phyloP scores from a whole-genome alignment of 2,888 invertebrate species.

The Allophyes oxyacanthae region DNA sequence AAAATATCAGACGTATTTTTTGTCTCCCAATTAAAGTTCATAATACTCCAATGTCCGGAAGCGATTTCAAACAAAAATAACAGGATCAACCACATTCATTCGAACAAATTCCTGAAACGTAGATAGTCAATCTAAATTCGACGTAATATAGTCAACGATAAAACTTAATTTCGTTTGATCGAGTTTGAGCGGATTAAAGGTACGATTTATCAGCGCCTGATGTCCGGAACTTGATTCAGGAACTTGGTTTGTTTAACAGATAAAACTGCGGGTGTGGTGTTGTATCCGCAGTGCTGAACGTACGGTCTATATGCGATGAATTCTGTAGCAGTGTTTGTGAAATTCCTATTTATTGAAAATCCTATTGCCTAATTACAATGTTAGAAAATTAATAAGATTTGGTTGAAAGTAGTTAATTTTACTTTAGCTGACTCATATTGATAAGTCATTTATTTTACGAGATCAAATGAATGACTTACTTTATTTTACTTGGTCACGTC shows the following conservation, averaged over 20 bases:
- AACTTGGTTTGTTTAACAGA: constrained; percentile 69
- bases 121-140: constrained; percentile 27
- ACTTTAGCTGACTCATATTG: no score
- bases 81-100: constrained; percentile 32
- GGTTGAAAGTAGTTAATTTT: no score
- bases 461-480: no score
- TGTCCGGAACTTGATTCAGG: constrained; percentile 59
- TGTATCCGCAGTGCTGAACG: constrained; percentile 57
- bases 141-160: constrained; percentile 28
- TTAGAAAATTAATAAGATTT: no score
- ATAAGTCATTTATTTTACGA: no score
- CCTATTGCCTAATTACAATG: no score
- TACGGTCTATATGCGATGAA: constrained; percentile 55
- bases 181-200: constrained; percentile 45
- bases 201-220: constrained; percentile 55
- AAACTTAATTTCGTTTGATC: constrained; percentile 46
- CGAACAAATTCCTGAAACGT: constrained; percentile 13
- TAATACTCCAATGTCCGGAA: constrained; percentile 11
- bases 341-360: no score
- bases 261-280: constrained; percentile 61
- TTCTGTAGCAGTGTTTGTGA: constrained; percentile 14
- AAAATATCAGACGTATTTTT: constrained; percentile 1
- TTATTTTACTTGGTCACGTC: no score
- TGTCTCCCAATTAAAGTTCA: constrained; percentile 19
- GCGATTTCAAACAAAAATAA: constrained; percentile 42